These are phyloP conservation scores for Xiphophorus couchianus DNA, from an alignment of 2,113 vertebrate genomes.

Conservation along the genomic window DNA sequence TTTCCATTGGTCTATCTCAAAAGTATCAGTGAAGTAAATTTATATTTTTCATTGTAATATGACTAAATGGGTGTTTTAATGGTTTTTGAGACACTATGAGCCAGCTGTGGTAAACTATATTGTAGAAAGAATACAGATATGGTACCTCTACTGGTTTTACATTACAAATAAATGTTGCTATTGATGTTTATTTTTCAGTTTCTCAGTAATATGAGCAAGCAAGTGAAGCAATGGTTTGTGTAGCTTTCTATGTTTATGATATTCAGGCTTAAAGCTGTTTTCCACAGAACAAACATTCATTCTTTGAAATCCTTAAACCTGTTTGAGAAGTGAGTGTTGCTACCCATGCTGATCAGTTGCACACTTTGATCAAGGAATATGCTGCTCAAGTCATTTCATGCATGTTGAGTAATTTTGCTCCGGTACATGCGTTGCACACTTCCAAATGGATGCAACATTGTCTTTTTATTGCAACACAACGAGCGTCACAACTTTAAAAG, in stretches of 20 bases:
- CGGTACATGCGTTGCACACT: background rate
- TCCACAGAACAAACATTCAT: conserved; percentile 15
- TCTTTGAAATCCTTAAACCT: conserved; percentile 37
- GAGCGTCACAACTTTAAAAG: background rate
- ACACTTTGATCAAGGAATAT: conserved; percentile 50
- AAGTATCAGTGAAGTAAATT: background rate
- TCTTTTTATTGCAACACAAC: conserved; percentile 12
- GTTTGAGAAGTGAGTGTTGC: conserved; percentile 24
- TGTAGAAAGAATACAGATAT: background rate
- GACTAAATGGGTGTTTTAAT: background rate
- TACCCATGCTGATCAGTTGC: conserved; percentile 47
- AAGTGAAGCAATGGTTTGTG: conserved; percentile 2
- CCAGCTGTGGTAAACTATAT: background rate
- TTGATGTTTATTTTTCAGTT: background rate
- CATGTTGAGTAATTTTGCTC: conserved; percentile 22
- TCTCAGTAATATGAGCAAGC: background rate
- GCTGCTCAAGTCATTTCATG: conserved; percentile 49
- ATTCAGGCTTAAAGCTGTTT: conserved; percentile 17
- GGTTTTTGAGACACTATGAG: background rate
- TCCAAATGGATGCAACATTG: conserved; percentile 14
- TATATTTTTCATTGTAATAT: background rate
- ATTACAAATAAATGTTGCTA: background rate
- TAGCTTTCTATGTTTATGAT: conserved; percentile 28
- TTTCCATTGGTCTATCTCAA: background rate
- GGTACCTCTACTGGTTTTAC: background rate